Base-by-base conservation (phyloP, 2,797 vertebrate species). In the Anguilla megastoma region DNA sequence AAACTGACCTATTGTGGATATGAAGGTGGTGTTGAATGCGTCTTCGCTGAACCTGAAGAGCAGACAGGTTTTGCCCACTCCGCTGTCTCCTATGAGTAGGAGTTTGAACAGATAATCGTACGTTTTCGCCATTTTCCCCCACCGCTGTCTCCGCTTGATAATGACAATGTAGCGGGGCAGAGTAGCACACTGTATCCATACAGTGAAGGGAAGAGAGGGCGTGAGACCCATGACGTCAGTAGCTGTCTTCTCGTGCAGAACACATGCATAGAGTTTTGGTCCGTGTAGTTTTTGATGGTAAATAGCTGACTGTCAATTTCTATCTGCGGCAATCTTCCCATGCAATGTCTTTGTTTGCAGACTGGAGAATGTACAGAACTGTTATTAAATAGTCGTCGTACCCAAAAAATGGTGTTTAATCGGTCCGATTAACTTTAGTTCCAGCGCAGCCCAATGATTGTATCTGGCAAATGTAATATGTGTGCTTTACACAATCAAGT, bases 51-150 rank as follows among this genome's bases (percentile, higher is more conserved):
- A 99, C 90, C 98, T 96, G 96, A 99, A 99, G 79, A 99, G 97
- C 90, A 98, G 95, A 94, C 98, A 99, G 93, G 98, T 99, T 96
- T 99, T 99, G 50, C 98, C 98, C 86, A 99, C 98, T 79, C 98
- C 98, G 89, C 98, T 99, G 94, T 99, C 98, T 56, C 98, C 98
- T 91, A 99, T 99, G 24, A 99, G 97, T 95, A 99, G 94, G 95
- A 99, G 96, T 93, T 99, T 99, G 92, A 99, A 99, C 10, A 99
- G 97, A 92, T 99, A 99, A 94, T 99, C 98, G 96, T 99, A 99
- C 21, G 97, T 99, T 95, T 99, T 99, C 96, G 98, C 98, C 98
- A 98, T 99, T 95, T 91, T 91, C 94, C 89, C 76, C 91, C 94
- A 87, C 90, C 86, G 87, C 86, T 87, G 83, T 45, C 54, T 88